Evolutionary conservation across 2,797 vertebrate species (phyloP), one percentile per base, ranked within the genome.

Genomic region (Atherinosoma microstoma): DNA sequence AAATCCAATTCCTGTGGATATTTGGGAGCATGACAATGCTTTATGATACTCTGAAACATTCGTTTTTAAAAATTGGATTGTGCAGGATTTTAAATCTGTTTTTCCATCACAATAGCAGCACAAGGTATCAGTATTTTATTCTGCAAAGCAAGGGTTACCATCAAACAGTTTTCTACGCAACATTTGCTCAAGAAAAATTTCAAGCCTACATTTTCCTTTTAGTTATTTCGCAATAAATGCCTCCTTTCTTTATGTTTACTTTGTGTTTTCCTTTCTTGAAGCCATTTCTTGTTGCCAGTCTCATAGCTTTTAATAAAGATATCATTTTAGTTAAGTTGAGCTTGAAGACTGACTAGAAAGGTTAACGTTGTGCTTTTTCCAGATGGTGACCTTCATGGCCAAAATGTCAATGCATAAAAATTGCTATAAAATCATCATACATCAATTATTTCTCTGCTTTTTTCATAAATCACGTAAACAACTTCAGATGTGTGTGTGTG

Each of bases 1-100:
- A 89, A 89, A 89, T 89, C 84, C 83, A 89, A 84, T 89, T 91
- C 80, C n/a, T 77, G 40, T 42, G 80, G 80, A 62, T 78, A 70
- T 69, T 73, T 57, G 32, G 47, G 74, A 80, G 78, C 30, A 40
- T 85, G 84, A 80, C 82, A 5, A 24, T 68, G 67, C 79, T 85
- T 85, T 84, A 67, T 82, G 65, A 64, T 59, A 58, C 58, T 73
- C 63, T 85, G 83, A 87, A 87, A 78, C 62, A 51, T 66, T 73
- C 58, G 45, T 84, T 84, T 78, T 79, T 67, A 38, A 75, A 80
- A 67, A 75, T 64, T 66, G 58, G 47, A 47, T 78, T 72, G 73
- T 2, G 13, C 16, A 45, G 63, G 65, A 76, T 70, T 73, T 54
- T 59, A 47, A 67, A 79, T 54, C 59, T 40, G 13, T 18, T 68